Base-by-base conservation (phyloP, 2,888 invertebrate species). In the Harpalus rufipes region DNA sequence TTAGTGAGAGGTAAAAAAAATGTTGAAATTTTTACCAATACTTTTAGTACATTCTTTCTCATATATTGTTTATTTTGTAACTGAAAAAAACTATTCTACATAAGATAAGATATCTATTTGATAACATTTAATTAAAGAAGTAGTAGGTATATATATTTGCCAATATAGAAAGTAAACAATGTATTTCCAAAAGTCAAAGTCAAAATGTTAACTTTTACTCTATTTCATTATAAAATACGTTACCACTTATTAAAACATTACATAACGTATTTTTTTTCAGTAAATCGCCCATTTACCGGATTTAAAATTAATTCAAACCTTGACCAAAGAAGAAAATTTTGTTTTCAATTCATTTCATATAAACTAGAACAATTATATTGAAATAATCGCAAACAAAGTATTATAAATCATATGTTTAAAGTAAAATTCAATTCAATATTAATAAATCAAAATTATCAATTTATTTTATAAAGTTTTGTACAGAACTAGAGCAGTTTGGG, bases 111-210 rank as follows among this genome's bases (percentile, higher is more conserved):
- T 51, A 51, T 51, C 44, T 5, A 51, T 8, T 1, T 51, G 44
- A 51, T 51, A 51, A 10, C 44, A 51, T 12, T 51, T 51, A 51
- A 51, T 51, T 51, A 51, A 51, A 51, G 0, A 10, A 51, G 12
- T 5, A n/a, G n/a, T n/a, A n/a, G n/a, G n/a, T n/a, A n/a, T n/a
- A 2, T 51, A 59, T 14, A 16, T 18, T 18, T 12, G 59, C 14
- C n/a, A 59, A 18, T 59, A 18, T 59, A 59, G 59, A 59, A 59
- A 59, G 59, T 59, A 59, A 59, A 59, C 18, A 59, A 51, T 51
- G 44, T 51, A 12, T 51, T 51, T 12, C 44, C 44, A 51, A 51
- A 51, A 51, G 8, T 51, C 44, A 51, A 51, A 51, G 32, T 32
- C 32, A 32, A 32, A 32, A 32, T 12, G 44, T 51, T 8, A 51